Conservation (phyloP, 2,113 vertebrate genomes). For the Condylura cristata region DNA sequence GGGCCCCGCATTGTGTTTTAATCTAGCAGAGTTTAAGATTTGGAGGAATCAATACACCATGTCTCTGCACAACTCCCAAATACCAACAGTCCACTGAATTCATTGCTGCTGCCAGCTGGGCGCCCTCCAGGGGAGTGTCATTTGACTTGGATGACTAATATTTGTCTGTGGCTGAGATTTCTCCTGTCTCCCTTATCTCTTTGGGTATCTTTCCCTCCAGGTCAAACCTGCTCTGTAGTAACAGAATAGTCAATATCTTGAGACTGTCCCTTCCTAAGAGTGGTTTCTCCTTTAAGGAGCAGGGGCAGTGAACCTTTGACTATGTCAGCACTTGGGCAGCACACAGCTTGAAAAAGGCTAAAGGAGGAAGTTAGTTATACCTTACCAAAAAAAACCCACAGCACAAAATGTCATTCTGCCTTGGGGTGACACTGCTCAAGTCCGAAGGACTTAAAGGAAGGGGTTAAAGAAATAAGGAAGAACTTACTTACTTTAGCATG, state of each 20-base stretch:
- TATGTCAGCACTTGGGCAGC: neutral
- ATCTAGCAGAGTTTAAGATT: neutral
- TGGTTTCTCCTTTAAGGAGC: neutral
- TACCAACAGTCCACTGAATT: neutral
- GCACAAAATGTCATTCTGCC: neutral
- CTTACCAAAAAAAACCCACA: neutral
- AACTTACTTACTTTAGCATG: neutral
- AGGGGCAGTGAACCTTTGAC: neutral
- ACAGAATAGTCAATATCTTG: neutral
- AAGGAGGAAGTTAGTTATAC: neutral
- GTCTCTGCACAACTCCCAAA: neutral
- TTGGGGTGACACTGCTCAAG: neutral
- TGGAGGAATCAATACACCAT: neutral
- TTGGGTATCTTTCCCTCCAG: neutral
- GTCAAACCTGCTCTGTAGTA: neutral
- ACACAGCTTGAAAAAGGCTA: neutral
- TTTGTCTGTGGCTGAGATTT: neutral
- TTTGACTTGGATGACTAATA: neutral
- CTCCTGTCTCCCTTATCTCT: neutral
- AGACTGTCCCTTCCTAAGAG: neutral
- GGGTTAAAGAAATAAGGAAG: neutral
- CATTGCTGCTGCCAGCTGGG: neutral
- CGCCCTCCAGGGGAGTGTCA: neutral
- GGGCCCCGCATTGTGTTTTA: no score
- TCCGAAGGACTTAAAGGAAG: neutral